Conservation (phyloP, 2,113 vertebrate genomes). For the Larimichthys crocea region DNA sequence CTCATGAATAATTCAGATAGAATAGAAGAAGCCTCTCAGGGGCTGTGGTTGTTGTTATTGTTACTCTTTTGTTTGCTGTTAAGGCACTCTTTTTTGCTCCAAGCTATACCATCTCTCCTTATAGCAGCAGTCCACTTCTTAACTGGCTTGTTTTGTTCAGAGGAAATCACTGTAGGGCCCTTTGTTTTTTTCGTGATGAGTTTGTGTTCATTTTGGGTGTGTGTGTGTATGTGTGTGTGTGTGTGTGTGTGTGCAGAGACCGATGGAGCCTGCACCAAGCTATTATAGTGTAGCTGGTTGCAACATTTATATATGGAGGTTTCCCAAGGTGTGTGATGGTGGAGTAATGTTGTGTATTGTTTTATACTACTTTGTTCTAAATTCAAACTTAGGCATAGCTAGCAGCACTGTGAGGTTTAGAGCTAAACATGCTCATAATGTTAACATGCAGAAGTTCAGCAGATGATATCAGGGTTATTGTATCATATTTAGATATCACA, state of each 20-base stretch:
- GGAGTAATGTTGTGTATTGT: background rate
- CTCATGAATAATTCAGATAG: constrained; percentile 67
- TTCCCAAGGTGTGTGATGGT: background rate
- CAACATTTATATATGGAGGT: background rate
- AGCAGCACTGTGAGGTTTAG: background rate
- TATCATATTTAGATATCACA: background rate
- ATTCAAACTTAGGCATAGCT: background rate
- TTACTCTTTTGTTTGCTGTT: constrained; percentile 56
- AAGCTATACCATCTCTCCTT: constrained; percentile 40
- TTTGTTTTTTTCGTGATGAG: constrained; percentile 35
- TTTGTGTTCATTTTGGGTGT: constrained; percentile 3
- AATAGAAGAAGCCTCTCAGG: constrained; percentile 35
- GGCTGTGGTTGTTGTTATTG: constrained; percentile 59
- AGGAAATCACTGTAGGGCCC: constrained; percentile 38
- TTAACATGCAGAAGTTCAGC: background rate
- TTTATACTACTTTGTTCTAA: background rate
- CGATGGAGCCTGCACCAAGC: background rate
- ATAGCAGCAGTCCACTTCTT: constrained; percentile 15
- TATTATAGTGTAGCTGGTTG: background rate
- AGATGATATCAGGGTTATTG: background rate
- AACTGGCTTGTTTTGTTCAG: constrained; percentile 49
- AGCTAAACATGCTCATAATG: background rate
- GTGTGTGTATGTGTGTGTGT: background rate
- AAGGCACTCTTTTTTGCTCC: constrained; percentile 26
- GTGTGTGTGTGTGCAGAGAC: constrained; percentile 1